Evolutionary conservation across 2,797 vertebrate genomes (phyloP).

Genomic region (Catamblyrhynchus diadema): DNA sequence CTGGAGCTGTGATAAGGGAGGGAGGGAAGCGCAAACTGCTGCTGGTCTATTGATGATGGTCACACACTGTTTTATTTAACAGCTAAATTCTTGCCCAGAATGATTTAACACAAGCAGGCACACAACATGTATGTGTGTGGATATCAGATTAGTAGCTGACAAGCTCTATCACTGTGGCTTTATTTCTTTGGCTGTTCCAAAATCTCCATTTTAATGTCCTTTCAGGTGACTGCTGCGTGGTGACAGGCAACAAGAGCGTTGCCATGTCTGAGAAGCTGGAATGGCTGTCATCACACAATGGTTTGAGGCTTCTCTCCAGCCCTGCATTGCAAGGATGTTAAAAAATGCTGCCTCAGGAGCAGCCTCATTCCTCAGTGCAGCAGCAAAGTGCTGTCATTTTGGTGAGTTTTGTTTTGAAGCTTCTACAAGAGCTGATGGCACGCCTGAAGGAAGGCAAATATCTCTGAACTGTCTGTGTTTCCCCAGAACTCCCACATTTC

Average conservation of each 20-base stretch:
- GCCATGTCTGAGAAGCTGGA: neutral
- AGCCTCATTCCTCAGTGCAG: neutral
- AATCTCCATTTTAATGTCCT: neutral
- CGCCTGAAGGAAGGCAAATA: slow-evolving; percentile 20
- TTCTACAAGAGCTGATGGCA: neutral
- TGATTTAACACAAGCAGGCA: slow-evolving; percentile 57
- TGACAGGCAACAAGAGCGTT: neutral
- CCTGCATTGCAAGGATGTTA: neutral
- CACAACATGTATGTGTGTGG: slow-evolving; percentile 30
- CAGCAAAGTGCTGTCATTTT: slow-evolving; percentile 14
- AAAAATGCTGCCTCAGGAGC: neutral
- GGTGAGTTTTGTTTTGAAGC: slow-evolving; percentile 23
- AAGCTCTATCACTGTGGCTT: neutral
- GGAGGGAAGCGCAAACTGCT: neutral
- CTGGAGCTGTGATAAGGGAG: neutral
- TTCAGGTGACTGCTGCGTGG: neutral
- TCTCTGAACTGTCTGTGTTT: neutral
- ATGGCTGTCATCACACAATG: neutral
- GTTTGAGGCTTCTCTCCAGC: neutral
- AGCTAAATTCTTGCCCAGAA: neutral
- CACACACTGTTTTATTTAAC: slow-evolving; percentile 3
- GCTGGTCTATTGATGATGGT: neutral
- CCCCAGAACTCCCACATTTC: neutral
- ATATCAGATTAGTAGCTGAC: slow-evolving; percentile 54
- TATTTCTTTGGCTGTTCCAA: neutral